Base-by-base conservation (phyloP, 2,113 vertebrate genomes). In the Anser brachyrhynchus region DNA sequence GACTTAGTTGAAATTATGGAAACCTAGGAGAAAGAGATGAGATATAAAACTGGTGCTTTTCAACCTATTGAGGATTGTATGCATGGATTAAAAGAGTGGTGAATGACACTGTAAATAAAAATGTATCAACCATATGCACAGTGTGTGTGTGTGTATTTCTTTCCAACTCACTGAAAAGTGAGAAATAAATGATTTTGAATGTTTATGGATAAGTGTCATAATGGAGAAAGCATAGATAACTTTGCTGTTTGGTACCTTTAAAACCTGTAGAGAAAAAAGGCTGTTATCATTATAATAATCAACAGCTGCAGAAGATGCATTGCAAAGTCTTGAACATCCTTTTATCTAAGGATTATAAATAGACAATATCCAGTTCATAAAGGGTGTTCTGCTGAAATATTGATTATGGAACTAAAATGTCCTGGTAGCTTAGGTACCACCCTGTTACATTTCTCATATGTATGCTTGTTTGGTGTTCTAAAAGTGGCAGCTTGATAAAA, bases 121-220 rank as follows among this genome's bases (percentile, higher is more conserved):
- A 43, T 13, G 1, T 52, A 55, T 75, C 11, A 54, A 14, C 82
- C 33, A 29, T 33, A 33, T 7, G 6, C 4, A 4, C 23, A 10
- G 2, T 33, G 4, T 33, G 1, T 39, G 0, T n/a, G 3, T 54
- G 1, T 51, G 1, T 41, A 4, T 16, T n/a, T 73, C 25, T 86
- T 84, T 70, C 28, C 12, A 78, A 55, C 54, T 75, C 6, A 57
- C 17, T 79, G 46, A 33, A 28, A 46, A 83, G 28, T 41, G 31
- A 74, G 64, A 92, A 71, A 4, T 11, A 86, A 76, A 74, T 66
- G 2, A 59, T 65, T 90, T 85, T 65, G 37, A 46, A 58, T 52
- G 9, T 46, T 62, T 78, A 44, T 59, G 51, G 33, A 37, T 49
- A 14, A 26, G 0, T 33, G 23, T 76, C 93, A 26, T 87, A 74